Conservation (phyloP, 2,113 vertebrate species). For the Ameiurus melas region DNA sequence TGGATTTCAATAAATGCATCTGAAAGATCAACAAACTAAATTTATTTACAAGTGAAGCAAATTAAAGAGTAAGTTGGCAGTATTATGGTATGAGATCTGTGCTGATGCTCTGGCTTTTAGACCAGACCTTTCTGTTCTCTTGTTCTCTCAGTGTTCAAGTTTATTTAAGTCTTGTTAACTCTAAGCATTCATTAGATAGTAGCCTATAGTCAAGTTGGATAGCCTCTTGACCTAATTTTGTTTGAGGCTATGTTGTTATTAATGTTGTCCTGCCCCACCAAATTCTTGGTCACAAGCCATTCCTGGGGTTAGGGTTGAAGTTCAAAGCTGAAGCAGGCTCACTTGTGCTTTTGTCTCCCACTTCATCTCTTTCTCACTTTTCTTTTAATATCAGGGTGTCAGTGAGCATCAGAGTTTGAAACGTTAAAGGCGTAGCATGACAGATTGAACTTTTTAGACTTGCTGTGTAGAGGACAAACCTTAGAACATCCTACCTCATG, state of each 20-base stretch:
- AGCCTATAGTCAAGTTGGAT: neutral
- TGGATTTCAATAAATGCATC: neutral
- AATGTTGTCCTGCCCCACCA: neutral
- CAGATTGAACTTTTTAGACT: neutral
- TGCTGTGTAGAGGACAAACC: neutral
- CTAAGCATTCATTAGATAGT: neutral
- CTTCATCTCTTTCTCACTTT: neutral
- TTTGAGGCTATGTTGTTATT: neutral
- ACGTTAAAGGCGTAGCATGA: neutral
- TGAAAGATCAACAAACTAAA: neutral
- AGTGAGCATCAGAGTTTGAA: neutral
- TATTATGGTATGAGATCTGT: neutral
- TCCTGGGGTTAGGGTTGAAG: neutral
- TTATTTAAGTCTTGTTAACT: neutral
- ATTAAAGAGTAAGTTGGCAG: neutral
- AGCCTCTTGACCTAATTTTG: neutral
- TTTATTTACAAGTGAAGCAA: neutral
- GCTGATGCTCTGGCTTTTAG: neutral
- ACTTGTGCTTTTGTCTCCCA: neutral
- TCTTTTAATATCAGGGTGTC: slow-evolving; percentile 3
- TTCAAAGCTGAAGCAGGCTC: neutral
- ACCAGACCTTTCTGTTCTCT: neutral
- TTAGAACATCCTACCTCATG: neutral
- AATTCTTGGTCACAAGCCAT: neutral
- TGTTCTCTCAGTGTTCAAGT: neutral